Conservation (phyloP, 2,113 vertebrate genomes). For the Prunella fulvescens region DNA sequence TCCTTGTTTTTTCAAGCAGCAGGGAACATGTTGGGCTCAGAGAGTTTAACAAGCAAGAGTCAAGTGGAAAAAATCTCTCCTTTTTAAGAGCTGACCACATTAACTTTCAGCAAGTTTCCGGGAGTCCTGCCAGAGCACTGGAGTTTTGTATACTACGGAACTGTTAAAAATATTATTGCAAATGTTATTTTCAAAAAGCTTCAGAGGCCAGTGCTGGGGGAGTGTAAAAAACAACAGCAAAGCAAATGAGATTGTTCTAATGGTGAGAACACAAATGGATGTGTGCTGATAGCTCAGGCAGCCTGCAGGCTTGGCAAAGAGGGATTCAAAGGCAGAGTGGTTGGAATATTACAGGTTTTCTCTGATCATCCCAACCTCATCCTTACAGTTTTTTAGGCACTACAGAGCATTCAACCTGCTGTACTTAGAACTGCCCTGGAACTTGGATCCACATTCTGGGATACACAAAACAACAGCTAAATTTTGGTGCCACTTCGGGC, state of each 20-base stretch:
- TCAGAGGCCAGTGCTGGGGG: conserved; percentile 28
- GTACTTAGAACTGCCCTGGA: neutral
- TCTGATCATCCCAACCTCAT: neutral
- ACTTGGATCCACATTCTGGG: neutral
- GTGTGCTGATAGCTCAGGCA: neutral
- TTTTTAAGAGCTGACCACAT: conserved; percentile 63
- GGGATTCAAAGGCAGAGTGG: neutral
- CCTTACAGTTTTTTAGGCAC: neutral
- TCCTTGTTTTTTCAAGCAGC: conserved; percentile 62
- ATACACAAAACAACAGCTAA: neutral
- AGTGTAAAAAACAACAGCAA: conserved; percentile 39
- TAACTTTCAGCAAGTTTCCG: conserved; percentile 68
- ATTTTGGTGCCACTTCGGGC: neutral
- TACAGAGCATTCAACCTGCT: neutral
- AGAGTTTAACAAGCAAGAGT: conserved; percentile 63
- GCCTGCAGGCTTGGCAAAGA: neutral
- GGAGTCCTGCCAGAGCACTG: conserved; percentile 58
- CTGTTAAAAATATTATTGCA: conserved; percentile 69
- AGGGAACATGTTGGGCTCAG: conserved; percentile 52
- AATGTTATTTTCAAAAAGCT: conserved; percentile 56
- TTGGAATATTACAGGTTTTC: neutral
- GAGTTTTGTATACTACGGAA: conserved; percentile 62
- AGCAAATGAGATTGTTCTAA: conserved; percentile 20
- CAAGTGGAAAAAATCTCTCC: conserved; percentile 64
- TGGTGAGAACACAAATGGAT: neutral